These are phyloP conservation scores for Bos javanicus DNA, from an alignment of 2,113 vertebrate genomes.

Conservation along the genomic window DNA sequence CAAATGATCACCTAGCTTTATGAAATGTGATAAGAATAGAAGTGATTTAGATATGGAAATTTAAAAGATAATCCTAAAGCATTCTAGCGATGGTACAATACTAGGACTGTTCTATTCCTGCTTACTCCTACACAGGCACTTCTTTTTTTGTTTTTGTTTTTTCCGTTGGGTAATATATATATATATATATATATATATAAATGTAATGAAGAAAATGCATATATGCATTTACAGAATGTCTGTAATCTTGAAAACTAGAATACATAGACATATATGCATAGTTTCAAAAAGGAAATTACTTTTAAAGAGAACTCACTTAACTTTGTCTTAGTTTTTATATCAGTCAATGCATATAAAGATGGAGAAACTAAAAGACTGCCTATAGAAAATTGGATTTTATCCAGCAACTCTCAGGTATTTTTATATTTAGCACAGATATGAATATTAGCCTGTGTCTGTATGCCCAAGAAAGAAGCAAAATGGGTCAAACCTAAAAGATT, in stretches of 20 bases:
- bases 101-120: slow-evolving; percentile 21
- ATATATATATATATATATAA: not conserved
- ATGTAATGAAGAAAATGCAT: slow-evolving; percentile 39
- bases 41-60: not conserved
- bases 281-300: slow-evolving; percentile 56
- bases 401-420: slow-evolving; percentile 50
- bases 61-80: not conserved
- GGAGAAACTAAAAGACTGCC: slow-evolving; percentile 30
- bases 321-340: slow-evolving; percentile 53
- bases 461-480: slow-evolving; percentile 38
- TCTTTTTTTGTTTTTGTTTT: slow-evolving; percentile 32
- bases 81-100: not conserved
- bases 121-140: not conserved
- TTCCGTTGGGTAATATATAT: not conserved
- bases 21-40: not conserved
- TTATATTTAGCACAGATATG: slow-evolving; percentile 54
- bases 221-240: slow-evolving; percentile 65
- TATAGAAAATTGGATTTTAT: not conserved
- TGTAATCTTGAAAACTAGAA: slow-evolving; percentile 64
- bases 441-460: slow-evolving; percentile 1
- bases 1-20: slow-evolving; percentile 13
- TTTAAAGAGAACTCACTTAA: slow-evolving; percentile 51
- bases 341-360: slow-evolving; percentile 36
- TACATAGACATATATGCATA: slow-evolving; percentile 13
- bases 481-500: slow-evolving; percentile 30